Evolutionary conservation across 92 coral and sea anemone species (phyloP).

Genomic region (Siderastrea radians): DNA sequence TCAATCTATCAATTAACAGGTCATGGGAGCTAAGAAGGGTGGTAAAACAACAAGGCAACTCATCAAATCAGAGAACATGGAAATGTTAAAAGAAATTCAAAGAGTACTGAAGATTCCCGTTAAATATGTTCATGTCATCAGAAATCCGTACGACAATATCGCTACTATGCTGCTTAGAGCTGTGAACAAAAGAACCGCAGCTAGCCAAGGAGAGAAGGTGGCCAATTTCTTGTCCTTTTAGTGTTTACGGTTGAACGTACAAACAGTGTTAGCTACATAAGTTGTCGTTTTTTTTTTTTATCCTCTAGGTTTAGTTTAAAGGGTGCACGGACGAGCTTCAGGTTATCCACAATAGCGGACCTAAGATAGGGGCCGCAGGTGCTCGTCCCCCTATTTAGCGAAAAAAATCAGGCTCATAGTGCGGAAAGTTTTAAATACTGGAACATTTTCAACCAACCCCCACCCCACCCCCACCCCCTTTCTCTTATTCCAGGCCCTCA

Average conservation of each 20-base stretch:
- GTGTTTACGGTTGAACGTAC: neutral
- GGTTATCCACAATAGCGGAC: too few species aligned
- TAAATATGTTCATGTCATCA: conserved; percentile 87
- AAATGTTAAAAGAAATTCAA: conserved; percentile 51
- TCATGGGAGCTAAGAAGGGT: conserved; percentile 96
- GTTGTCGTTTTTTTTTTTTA: too few species aligned
- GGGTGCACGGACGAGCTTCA: too few species aligned
- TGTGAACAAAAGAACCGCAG: conserved; percentile 52
- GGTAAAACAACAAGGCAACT: conserved; percentile 80
- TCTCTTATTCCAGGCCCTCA: too few species aligned
- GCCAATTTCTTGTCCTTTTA: neutral
- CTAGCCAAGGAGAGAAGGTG: conserved; percentile 61
- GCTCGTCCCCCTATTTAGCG: too few species aligned
- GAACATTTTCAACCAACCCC: too few species aligned
- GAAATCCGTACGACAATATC: conserved; percentile 97
- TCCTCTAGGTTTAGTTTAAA: too few species aligned
- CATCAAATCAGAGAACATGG: conserved; percentile 48
- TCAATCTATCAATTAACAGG: conserved; percentile 50
- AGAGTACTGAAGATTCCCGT: conserved; percentile 66
- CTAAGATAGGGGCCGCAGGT: too few species aligned
- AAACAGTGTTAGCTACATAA: neutral
- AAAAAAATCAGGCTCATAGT: too few species aligned
- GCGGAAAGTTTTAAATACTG: too few species aligned
- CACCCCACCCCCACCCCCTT: too few species aligned
- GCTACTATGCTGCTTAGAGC: conserved; percentile 91